phyloP scores from a whole-genome alignment of 2,888 invertebrate species.

The Merodon equestris region DNA sequence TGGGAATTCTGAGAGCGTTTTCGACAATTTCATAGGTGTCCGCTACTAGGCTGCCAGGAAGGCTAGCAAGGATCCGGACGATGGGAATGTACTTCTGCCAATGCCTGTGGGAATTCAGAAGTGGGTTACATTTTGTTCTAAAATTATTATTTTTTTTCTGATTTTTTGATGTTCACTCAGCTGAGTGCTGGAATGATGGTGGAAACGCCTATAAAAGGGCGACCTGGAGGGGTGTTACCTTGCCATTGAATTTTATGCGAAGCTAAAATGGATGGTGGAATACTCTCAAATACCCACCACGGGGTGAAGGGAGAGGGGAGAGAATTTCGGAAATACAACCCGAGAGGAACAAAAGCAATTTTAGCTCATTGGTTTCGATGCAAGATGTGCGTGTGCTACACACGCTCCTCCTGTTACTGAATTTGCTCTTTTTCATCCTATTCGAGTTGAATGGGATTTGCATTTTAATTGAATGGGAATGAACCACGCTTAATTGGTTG shows the following conservation, averaged over 20 bases:
- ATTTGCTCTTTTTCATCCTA: too few relatives aligned
- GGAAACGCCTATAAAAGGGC: constrained; percentile 62
- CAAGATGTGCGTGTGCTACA: constrained; percentile 11
- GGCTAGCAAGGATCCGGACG: constrained; percentile 38
- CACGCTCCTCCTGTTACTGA: constrained; percentile 3
- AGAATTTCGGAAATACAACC: too few relatives aligned
- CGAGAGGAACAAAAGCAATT: constrained; percentile 1
- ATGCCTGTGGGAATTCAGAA: constrained; percentile 58
- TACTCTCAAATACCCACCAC: too few relatives aligned
- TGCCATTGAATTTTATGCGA: constrained; percentile 20
- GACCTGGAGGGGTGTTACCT: constrained; percentile 42
- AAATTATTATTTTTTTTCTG: constrained; percentile 1
- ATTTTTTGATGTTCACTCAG: neutral
- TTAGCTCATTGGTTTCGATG: neutral
- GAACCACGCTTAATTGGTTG: too few relatives aligned
- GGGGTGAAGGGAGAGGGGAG: neutral
- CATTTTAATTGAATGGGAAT: too few relatives aligned
- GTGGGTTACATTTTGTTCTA: neutral
- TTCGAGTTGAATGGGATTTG: too few relatives aligned
- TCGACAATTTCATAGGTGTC: constrained; percentile 78
- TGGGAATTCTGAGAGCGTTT: constrained; percentile 79
- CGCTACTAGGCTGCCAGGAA: constrained; percentile 77
- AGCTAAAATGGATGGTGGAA: neutral
- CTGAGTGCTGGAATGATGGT: constrained; percentile 3
- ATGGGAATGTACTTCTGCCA: constrained; percentile 22